These are phyloP conservation scores for Oncorhynchus tshawytscha DNA, from an alignment of 2,113 vertebrate genomes.

Conservation along the genomic window DNA sequence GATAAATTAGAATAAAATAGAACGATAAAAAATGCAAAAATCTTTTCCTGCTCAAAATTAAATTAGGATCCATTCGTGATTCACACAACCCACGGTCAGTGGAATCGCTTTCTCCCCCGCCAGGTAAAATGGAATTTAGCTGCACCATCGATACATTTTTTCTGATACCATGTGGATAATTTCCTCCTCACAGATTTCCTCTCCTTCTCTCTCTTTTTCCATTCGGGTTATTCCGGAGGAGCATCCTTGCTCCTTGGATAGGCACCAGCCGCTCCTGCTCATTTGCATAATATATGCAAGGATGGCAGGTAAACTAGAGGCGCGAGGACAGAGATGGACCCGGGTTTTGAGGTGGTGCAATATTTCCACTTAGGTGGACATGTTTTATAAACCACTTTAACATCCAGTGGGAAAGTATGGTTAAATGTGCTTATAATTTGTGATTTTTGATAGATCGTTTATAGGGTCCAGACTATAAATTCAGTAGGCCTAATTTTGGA, in stretches of 20 bases:
- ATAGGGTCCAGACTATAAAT: too few species aligned
- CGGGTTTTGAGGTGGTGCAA: neutral
- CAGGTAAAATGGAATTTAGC: conserved; percentile 22
- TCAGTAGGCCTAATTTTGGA: too few species aligned
- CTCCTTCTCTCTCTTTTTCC: conserved; percentile 37
- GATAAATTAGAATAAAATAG: conserved; percentile 66
- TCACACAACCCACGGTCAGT: conserved; percentile 47
- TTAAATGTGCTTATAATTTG: neutral
- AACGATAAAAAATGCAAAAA: conserved; percentile 49
- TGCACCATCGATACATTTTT: conserved; percentile 51
- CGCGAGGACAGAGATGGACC: neutral
- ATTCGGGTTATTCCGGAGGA: conserved; percentile 45
- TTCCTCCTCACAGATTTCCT: conserved; percentile 44
- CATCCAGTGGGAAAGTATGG: too few species aligned
- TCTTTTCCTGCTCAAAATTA: conserved; percentile 57
- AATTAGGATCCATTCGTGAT: conserved; percentile 74
- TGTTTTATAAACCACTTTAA: neutral
- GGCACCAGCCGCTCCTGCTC: conserved; percentile 50
- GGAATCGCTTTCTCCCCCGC: conserved; percentile 41
- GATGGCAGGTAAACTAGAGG: conserved; percentile 8
- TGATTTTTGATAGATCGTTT: neutral
- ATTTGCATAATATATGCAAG: conserved; percentile 77
- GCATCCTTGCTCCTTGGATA: conserved; percentile 48
- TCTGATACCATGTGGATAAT: conserved; percentile 42
- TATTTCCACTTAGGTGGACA: too few species aligned